phyloP scores from a whole-genome alignment of 2,113 vertebrate species.

The Trogon melanurus region DNA sequence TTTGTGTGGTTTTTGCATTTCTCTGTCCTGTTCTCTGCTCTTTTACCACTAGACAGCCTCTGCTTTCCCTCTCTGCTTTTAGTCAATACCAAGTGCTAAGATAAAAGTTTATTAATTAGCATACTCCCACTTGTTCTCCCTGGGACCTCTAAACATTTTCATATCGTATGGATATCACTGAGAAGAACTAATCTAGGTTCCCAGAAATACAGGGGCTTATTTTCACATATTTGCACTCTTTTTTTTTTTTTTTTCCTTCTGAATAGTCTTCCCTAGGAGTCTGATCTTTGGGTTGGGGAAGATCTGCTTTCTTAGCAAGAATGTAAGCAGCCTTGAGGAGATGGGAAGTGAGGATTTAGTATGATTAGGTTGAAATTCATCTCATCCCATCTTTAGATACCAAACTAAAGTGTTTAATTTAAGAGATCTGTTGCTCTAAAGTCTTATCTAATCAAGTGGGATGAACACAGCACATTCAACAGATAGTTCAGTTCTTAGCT shows the following conservation, averaged over 20 bases:
- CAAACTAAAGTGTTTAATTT: conserved; percentile 11
- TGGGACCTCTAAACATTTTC: background rate
- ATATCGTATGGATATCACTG: background rate
- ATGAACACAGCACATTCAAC: background rate
- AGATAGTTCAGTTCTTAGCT: background rate
- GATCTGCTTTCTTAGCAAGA: background rate
- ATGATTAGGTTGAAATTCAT: background rate
- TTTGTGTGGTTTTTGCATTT: background rate
- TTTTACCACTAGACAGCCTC: rapidly evolving
- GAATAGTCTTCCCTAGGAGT: background rate
- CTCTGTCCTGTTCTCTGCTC: background rate
- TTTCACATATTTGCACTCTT: background rate
- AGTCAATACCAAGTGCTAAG: background rate
- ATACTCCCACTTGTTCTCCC: background rate
- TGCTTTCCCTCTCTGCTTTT: background rate
- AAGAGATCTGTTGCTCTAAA: background rate
- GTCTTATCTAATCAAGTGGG: background rate
- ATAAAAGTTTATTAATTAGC: background rate
- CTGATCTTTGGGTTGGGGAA: background rate
- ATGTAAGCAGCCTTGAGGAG: background rate
- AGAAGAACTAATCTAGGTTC: background rate
- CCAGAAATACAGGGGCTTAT: background rate
- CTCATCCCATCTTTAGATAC: background rate
- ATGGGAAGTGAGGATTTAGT: background rate
- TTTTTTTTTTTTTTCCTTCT: background rate